Evolutionary conservation across 2,113 vertebrate genomes (phyloP), one percentile per base, ranked within the genome.

Genomic region (Trinectes maculatus): DNA sequence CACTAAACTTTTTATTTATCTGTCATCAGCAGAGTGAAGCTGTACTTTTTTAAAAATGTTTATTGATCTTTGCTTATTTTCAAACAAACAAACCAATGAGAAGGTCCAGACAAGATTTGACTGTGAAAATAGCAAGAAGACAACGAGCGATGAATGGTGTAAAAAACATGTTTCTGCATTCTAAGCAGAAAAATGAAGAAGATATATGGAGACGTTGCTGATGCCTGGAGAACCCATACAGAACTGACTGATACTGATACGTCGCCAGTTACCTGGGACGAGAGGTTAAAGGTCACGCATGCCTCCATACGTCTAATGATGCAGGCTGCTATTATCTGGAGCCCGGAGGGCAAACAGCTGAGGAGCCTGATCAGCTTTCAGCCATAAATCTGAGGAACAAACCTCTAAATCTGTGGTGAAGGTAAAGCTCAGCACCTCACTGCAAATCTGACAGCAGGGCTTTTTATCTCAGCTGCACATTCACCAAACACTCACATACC

Each of bases 101-200:
- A 77, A 80, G 71, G 82, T 79, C 51, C 7, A 43, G 77, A 53
- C 80, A 80, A 72, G 83, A 84, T 44, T 42, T 55, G 31, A 72
- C 57, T 63, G 55, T 28, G 19, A n/a, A 62, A 21, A 59, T 53
- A 63, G n/a, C n/a, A n/a, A n/a, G n/a, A n/a, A n/a, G n/a, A n/a
- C n/a, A n/a, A n/a, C n/a, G n/a, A n/a, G n/a, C n/a, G n/a, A 74
- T 58, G 33, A 57, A 59, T 56, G 24, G 40, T 18, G 13, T 71
- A 16, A 55, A 19, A 55, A 3, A 25, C 11, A 72, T 29, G 16
- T 7, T 28, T 8, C 40, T 46, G 31, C 31, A 3, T 18, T 59
- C 19, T 36, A 15, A 60, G 12, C 19, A 58, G 1, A 22, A 24
- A 24, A 3, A n/a, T 3, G 28, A n/a, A n/a, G n/a, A 6, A 9